Evolutionary conservation across 2,888 invertebrate genomes (phyloP).

Genomic region (Thalpophila matura): DNA sequence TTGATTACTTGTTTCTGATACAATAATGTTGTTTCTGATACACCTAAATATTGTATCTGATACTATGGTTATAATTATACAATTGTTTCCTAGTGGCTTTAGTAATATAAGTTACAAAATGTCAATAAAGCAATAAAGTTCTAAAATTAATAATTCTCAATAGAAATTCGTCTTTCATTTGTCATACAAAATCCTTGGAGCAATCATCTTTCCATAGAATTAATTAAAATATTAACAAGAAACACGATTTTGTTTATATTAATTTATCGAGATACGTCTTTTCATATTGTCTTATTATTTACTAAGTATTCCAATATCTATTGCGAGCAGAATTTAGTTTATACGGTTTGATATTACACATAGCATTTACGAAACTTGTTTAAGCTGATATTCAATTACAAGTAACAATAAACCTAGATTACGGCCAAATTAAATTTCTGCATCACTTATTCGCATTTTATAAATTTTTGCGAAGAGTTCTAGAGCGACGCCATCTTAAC

Average conservation of each 20-base stretch:
- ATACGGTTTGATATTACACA: slow-evolving; percentile 13
- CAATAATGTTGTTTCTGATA: too few species aligned
- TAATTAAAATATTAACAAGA: slow-evolving; percentile 1
- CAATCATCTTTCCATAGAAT: background rate
- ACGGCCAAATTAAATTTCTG: slow-evolving; percentile 36
- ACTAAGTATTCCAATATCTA: slow-evolving; percentile 1
- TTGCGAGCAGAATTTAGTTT: too few species aligned
- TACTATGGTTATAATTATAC: too few species aligned
- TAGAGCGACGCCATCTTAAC: background rate
- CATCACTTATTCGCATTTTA: slow-evolving; percentile 24
- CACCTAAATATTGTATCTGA: too few species aligned
- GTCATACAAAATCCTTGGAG: background rate
- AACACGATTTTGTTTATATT: background rate
- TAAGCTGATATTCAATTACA: slow-evolving; percentile 42
- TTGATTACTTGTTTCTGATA: too few species aligned
- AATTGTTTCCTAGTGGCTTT: too few species aligned
- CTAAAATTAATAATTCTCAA: background rate
- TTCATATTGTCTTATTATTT: background rate
- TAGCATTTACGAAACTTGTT: slow-evolving; percentile 20
- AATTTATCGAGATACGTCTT: background rate
- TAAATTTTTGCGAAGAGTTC: slow-evolving; percentile 18
- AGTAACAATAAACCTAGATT: slow-evolving; percentile 38
- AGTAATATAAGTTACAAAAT: too few species aligned
- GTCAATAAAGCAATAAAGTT: background rate
- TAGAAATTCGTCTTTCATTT: background rate